Evolutionary conservation across 2,797 vertebrate species (phyloP), one percentile per base, ranked within the genome.

Genomic region (Tokudaia tokunoshimensis): DNA sequence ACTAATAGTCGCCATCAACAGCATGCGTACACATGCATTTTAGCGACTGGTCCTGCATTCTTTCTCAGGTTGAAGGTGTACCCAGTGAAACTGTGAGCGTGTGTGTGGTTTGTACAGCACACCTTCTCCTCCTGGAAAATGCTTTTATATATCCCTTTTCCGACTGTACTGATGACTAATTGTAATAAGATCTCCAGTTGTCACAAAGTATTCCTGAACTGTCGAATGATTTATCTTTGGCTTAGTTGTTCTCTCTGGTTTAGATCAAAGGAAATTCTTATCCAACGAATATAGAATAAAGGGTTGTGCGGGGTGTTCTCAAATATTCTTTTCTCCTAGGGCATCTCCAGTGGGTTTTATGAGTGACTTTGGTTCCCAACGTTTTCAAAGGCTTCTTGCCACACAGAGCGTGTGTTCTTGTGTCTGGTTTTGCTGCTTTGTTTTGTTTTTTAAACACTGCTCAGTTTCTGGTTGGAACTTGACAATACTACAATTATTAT

Each of bases 181-280:
- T 82, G 93, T 81, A 82, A 57, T 83, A 57, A 80, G 59, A 76
- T 88, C 47, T 81, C 65, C 82, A 0, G 22, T 0, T 80, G 2
- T 91, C 15, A 14, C 57, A 89, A 44, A n/a, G 59, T 81, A 74
- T 88, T 87, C 26, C 75, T 94, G 17, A 47, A 47, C 94, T 90
- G 87, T 44, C 41, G 41, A 86, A 81, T 75, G 74, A 47, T 19
- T 87, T 85, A 63, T 52, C 95, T 90, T 81, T 81, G 59, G 59
- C 37, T 87, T 59, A 41, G 55, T 83, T 92, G 37, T 89, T 93
- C 81, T 75, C 15, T 81, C 59, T 81, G 86, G 41, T 63, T 88
- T 63, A 44, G 34, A 52, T 59, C 37, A 0, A 14, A 37, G 63
- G 55, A 65, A 57, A 50, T 37, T 91, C n/a, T 92, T 88, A 55